Conservation (phyloP, 2,113 vertebrate genomes). For the Anarhynchus alexandrinus region DNA sequence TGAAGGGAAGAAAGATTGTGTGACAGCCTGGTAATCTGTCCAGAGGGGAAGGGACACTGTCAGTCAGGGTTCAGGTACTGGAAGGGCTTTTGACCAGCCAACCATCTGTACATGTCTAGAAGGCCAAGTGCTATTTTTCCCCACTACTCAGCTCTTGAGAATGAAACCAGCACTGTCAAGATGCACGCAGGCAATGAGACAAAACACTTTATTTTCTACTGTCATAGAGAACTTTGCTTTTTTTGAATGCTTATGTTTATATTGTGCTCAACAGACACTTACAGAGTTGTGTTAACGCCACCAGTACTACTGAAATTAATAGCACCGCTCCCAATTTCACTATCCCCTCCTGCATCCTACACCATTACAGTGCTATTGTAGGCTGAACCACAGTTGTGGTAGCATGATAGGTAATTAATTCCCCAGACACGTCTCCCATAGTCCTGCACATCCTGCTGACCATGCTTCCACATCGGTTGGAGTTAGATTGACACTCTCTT, state of each 20-base stretch:
- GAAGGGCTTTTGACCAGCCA: neutral
- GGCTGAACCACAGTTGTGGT: neutral
- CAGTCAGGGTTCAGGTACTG: neutral
- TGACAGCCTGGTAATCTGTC: neutral
- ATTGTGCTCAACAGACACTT: neutral
- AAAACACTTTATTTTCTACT: neutral
- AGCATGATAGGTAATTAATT: neutral
- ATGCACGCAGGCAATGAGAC: neutral
- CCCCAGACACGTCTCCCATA: neutral
- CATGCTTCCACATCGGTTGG: fast-evolving
- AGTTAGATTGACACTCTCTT: neutral
- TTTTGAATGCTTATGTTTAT: neutral
- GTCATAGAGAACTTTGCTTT: neutral
- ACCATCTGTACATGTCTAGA: neutral
- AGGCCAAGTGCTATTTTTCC: neutral
- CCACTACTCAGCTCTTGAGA: neutral
- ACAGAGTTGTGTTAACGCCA: neutral
- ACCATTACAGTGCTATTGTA: too few relatives aligned
- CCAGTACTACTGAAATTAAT: neutral
- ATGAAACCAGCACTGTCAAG: neutral
- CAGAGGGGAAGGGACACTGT: neutral
- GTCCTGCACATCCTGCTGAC: neutral
- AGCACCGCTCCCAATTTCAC: neutral
- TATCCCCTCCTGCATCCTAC: neutral
- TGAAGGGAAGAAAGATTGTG: neutral